A percentile compares a stretch with the other conserved stretches of the same genome.
Evolutionary conservation across 2,797 vertebrate species (phyloP).

Genomic region (Hoplostethus mediterraneus): DNA sequence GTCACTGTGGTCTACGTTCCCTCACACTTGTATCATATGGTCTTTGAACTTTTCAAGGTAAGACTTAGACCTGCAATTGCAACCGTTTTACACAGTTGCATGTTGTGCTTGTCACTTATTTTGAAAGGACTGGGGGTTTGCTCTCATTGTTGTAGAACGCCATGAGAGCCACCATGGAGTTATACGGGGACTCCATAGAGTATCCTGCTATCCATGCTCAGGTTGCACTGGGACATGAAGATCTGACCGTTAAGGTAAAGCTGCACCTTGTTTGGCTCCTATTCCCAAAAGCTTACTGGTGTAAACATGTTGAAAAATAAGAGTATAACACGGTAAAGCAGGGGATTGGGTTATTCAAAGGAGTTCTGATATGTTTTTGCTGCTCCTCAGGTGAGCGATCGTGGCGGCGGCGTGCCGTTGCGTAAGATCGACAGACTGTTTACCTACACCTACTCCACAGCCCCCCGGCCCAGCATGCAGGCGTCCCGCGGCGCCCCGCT

Average conservation of each 20-base stretch:
- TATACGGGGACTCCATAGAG: slow-evolving; percentile 87
- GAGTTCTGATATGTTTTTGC: neutral
- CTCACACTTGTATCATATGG: slow-evolving; percentile 98
- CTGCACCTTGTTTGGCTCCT: slow-evolving; percentile 4
- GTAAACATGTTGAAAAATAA: neutral
- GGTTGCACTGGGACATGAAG: slow-evolving; percentile 91
- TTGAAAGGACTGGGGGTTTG: neutral
- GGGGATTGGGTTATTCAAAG: too few species aligned
- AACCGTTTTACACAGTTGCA: neutral
- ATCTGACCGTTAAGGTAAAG: slow-evolving; percentile 95
- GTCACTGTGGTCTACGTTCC: slow-evolving; percentile 95
- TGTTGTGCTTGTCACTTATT: neutral
- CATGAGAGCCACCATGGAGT: slow-evolving; percentile 98
- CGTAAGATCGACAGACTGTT: slow-evolving; percentile 97
- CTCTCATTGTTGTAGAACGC: slow-evolving; percentile 88
- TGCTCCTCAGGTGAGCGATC: slow-evolving; percentile 91
- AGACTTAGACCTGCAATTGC: neutral
- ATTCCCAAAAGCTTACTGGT: neutral
- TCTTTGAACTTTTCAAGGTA: slow-evolving; percentile 99
- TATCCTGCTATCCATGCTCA: slow-evolving; percentile 91
- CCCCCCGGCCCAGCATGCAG: slow-evolving; percentile 91
- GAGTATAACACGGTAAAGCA: too few species aligned
- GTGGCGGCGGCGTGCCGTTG: slow-evolving; percentile 95
- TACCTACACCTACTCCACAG: slow-evolving; percentile 98
- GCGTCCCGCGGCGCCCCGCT: slow-evolving; percentile 90